Conservation (phyloP, 2,113 vertebrate species). For the Cheilinus undulatus region DNA sequence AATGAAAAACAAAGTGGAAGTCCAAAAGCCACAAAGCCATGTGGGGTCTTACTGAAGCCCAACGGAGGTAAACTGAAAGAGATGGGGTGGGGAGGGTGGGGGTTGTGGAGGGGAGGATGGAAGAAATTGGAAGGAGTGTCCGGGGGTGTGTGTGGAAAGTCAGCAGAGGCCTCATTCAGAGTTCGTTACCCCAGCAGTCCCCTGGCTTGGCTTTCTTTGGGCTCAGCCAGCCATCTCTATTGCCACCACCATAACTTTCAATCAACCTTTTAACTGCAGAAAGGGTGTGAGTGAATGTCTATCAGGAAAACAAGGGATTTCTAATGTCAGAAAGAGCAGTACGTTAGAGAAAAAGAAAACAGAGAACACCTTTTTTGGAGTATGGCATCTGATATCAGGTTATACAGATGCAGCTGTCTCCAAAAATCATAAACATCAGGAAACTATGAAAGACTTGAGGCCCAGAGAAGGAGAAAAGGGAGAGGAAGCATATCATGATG, state of each 20-base stretch:
- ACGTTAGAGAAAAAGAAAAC: slow-evolving; percentile 33
- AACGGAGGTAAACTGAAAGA: slow-evolving; percentile 68
- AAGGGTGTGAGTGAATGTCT: slow-evolving; percentile 48
- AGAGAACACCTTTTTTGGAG: slow-evolving; percentile 12
- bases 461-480: not conserved
- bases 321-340: slow-evolving; percentile 60
- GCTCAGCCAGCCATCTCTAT: slow-evolving; percentile 86
- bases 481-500: slow-evolving; percentile 33
- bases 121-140: slow-evolving; percentile 56
- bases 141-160: slow-evolving; percentile 38
- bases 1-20: slow-evolving; percentile 76
- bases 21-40: slow-evolving; percentile 71
- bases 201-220: slow-evolving; percentile 83
- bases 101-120: slow-evolving; percentile 7
- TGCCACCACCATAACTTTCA: slow-evolving; percentile 88
- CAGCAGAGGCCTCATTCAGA: slow-evolving; percentile 74
- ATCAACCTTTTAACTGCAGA: slow-evolving; percentile 87
- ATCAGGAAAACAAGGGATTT: slow-evolving; percentile 82
- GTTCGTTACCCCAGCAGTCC: slow-evolving; percentile 72
- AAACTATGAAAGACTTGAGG: slow-evolving; percentile 29
- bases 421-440: slow-evolving; percentile 11
- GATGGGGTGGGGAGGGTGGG: too few relatives aligned
- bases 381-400: slow-evolving; percentile 9
- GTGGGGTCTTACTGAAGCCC: slow-evolving; percentile 74
- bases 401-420: slow-evolving; percentile 3